Evolutionary conservation across 2,797 vertebrate genomes (phyloP).

Genomic region (Florisuga fusca): DNA sequence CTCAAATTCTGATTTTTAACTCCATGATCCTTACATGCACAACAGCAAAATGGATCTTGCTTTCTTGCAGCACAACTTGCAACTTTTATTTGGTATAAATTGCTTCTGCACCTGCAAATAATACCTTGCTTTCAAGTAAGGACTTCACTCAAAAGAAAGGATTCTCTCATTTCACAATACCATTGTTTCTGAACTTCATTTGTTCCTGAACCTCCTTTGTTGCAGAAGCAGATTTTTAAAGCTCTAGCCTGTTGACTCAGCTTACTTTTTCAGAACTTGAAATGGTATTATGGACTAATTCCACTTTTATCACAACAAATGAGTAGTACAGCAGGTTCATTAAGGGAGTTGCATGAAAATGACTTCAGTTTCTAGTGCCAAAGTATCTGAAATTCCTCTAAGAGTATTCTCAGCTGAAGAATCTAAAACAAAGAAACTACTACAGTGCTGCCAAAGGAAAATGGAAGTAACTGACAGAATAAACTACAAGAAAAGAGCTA

Average conservation of each 20-base stretch:
- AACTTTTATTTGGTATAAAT: neutral
- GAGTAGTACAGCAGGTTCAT: neutral
- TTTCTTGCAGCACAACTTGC: neutral
- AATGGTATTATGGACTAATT: neutral
- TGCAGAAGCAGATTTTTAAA: neutral
- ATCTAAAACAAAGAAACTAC: neutral
- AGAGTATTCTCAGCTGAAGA: neutral
- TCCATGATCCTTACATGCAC: constrained; percentile 9
- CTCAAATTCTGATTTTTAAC: constrained; percentile 18
- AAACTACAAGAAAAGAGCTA: neutral
- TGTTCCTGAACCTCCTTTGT: neutral
- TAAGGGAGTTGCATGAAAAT: neutral
- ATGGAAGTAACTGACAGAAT: neutral
- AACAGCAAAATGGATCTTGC: constrained; percentile 15
- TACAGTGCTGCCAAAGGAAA: constrained; percentile 1
- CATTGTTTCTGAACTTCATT: neutral
- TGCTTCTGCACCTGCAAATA: neutral
- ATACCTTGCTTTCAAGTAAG: neutral
- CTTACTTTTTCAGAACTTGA: neutral
- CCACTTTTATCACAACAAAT: neutral
- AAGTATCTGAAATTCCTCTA: neutral
- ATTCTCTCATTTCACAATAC: neutral
- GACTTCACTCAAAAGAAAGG: neutral
- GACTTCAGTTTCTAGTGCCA: neutral
- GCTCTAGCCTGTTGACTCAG: neutral